A percentile compares a stretch with the other conserved stretches of the same genome.
These are phyloP conservation scores for Atherinomorus stipes DNA, from an alignment of 2,113 vertebrate genomes.

Conservation along the genomic window DNA sequence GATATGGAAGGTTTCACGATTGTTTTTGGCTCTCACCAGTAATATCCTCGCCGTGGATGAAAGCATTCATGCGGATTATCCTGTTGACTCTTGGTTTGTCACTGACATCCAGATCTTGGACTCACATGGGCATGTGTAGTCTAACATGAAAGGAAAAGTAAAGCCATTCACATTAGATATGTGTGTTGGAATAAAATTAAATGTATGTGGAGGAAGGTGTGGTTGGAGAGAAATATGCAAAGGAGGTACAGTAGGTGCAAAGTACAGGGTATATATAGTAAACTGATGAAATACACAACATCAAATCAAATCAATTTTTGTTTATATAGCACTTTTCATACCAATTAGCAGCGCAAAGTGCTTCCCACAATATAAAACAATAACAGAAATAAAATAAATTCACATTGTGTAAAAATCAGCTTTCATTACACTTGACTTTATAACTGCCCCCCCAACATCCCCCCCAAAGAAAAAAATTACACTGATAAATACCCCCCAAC, in stretches of 20 bases:
- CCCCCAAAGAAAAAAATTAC: too few species aligned
- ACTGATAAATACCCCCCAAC: too few species aligned
- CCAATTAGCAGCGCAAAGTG: too few species aligned
- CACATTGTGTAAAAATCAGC: too few species aligned
- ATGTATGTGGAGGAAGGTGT: conserved; percentile 1
- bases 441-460: too few species aligned
- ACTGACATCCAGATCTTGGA: conserved; percentile 25
- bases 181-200: conserved; percentile 4
- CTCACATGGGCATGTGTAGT: conserved; percentile 22
- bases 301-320: too few species aligned
- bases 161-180: background rate
- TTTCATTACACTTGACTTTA: too few species aligned
- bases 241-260: too few species aligned
- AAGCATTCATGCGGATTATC: conserved; percentile 41
- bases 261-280: background rate
- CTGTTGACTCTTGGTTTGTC: conserved; percentile 19
- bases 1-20: conserved; percentile 3
- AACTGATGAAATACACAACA: too few species aligned
- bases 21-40: conserved; percentile 22
- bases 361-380: too few species aligned
- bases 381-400: too few species aligned
- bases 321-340: too few species aligned
- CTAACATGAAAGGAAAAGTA: background rate
- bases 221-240: background rate
- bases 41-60: conserved; percentile 23